Conservation (phyloP, 2,888 invertebrate species). For the Taenaris catops region DNA sequence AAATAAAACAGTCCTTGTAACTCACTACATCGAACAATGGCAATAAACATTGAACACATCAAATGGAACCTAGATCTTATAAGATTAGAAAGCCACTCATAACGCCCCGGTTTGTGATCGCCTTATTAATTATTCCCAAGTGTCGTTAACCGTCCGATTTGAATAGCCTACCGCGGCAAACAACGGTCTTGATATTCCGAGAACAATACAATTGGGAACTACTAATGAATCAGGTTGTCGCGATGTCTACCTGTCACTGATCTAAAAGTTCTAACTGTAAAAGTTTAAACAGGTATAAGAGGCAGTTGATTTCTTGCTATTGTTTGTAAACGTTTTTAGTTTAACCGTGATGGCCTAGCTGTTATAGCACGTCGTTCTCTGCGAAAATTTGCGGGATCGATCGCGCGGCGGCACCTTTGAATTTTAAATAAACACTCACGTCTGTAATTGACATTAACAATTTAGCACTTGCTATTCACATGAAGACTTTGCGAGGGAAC, state of each 20-base stretch:
- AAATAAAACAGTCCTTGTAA: no score
- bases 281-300: conserved; percentile 6
- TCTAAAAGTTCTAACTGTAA: conserved; percentile 26
- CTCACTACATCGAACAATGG: conserved; percentile 7
- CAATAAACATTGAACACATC: conserved; percentile 9
- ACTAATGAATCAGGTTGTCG: conserved; percentile 58
- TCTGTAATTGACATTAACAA: no score
- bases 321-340: no score
- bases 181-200: conserved; percentile 55
- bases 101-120: conserved; percentile 29
- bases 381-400: no score
- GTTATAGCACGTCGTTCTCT: no score
- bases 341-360: no score
- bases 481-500: no score
- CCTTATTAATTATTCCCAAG: conserved; percentile 57
- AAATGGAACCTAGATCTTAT: conserved; percentile 26
- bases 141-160: conserved; percentile 45
- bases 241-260: conserved; percentile 38
- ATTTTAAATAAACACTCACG: no score
- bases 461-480: no score
- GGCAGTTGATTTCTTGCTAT: no score
- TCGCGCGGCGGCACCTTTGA: no score
- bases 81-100: conserved; percentile 38
- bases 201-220: conserved; percentile 71
- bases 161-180: conserved; percentile 50